Base-by-base conservation (phyloP, 2,797 vertebrate species). In the Benthosema pterotum region DNA sequence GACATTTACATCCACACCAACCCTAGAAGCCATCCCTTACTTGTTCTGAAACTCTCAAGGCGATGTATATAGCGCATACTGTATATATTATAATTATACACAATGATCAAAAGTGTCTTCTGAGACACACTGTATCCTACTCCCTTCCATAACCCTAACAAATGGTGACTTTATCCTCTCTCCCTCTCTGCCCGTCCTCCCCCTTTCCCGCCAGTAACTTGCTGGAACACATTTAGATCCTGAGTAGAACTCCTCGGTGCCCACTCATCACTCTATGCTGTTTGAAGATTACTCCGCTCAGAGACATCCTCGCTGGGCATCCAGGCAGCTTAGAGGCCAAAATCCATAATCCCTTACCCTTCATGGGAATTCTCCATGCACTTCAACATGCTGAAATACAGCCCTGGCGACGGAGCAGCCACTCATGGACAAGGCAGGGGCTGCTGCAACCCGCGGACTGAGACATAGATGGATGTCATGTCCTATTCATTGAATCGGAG, bases 221-320 rank as follows among this genome's bases (percentile, higher is more conserved):
- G 78, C 84, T 84, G 80, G 85, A 89, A 88, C 86, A 84, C 82
- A 87, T 91, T 89, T 86, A 84, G 84, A 90, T 89, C 85, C 86
- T 74, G 85, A 86, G 82, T 78, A 78, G 88, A 87, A 88, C 76
- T 88, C 87, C 87, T 89, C 79, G 60, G 88, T 90, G 89, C 85
- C 83, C 88, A 88, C 87, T 91, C 88, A 91, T 90, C 89, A 88
- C 84, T 89, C 85, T 82, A 81, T 89, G 84, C 74, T 84, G 89
- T 91, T 91, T 92, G 91, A 91, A 92, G 91, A 92, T 92, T 91
- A 92, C 87, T 87, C 83, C 68, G 83, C 88, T 88, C 86, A 85
- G 79, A 91, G 83, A 86, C 89, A 89, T 91, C 89, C 89, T 88
- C 87, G 82, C 87, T 87, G 89, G 89, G 88, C 88, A 89, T 87